phyloP scores from a whole-genome alignment of 37 sponge, comb jelly and placozoan genomes.

The Spongilla lacustris region DNA sequence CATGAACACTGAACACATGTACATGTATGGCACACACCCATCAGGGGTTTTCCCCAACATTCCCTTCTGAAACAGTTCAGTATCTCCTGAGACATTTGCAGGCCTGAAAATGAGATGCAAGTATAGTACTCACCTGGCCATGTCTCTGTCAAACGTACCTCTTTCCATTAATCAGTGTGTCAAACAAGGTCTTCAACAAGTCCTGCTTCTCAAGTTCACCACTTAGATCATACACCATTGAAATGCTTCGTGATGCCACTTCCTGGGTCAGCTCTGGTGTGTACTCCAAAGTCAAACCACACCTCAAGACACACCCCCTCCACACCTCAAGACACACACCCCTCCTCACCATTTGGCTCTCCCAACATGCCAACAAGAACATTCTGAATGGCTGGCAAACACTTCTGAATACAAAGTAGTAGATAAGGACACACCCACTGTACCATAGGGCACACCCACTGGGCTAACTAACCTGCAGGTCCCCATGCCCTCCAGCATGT shows the following conservation, averaged over 20 bases:
- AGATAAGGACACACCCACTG: background rate
- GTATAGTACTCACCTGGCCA: too few species aligned
- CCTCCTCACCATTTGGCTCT: constrained; percentile 54
- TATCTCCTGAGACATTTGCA: constrained; percentile 44
- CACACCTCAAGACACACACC: background rate
- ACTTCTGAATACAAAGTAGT: constrained; percentile 7
- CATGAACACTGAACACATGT: background rate
- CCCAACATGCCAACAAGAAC: constrained; percentile 61
- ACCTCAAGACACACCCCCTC: background rate
- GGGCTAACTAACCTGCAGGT: constrained; percentile 63
- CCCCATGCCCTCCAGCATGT: constrained; percentile 36
- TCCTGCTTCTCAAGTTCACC: constrained; percentile 22
- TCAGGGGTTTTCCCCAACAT: constrained; percentile 73
- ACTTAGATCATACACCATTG: constrained; percentile 70
- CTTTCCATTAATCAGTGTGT: constrained; percentile 71
- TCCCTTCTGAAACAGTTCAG: constrained; percentile 63
- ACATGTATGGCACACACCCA: constrained; percentile 39
- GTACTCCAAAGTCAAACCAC: background rate
- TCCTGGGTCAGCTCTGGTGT: constrained; percentile 73
- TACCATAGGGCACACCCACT: background rate
- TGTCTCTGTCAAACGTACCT: constrained; percentile 54
- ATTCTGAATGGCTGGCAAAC: constrained; percentile 52
- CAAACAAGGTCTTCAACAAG: constrained; percentile 55
- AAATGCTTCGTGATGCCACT: constrained; percentile 76
- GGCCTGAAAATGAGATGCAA: background rate